Percentiles rank a stretch among this genome's conserved stretches.
phyloP scores from a whole-genome alignment of 2,888 invertebrate species.

The Eupithecia inturbata region DNA sequence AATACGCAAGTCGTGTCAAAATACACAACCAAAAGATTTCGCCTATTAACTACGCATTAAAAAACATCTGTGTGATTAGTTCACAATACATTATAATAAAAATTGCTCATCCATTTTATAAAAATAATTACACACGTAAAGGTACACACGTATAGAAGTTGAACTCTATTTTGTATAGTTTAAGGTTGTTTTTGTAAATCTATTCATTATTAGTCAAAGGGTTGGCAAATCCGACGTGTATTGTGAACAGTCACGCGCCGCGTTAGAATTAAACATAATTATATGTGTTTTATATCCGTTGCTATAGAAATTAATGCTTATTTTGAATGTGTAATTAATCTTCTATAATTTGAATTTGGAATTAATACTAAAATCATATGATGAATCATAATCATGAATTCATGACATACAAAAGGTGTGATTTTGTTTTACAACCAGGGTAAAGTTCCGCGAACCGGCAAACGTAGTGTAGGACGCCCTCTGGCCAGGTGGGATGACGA shows the following conservation, averaged over 20 bases:
- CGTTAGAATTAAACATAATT: conserved; percentile 75
- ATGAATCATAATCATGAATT: neutral
- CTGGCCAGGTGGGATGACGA: too few species aligned
- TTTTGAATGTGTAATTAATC: conserved; percentile 43
- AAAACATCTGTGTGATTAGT: conserved; percentile 55
- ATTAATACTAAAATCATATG: conserved; percentile 14
- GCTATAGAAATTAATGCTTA: conserved; percentile 69
- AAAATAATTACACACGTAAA: conserved; percentile 74
- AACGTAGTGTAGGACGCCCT: too few species aligned
- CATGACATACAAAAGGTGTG: neutral
- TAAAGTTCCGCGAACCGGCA: neutral
- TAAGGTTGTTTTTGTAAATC: conserved; percentile 52
- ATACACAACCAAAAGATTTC: conserved; percentile 49
- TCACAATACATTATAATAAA: conserved; percentile 76
- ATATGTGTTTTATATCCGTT: conserved; percentile 76
- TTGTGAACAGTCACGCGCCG: conserved; percentile 82
- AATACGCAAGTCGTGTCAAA: conserved; percentile 38
- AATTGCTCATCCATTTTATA: conserved; percentile 80
- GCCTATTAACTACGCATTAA: conserved; percentile 57
- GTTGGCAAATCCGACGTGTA: conserved; percentile 82
- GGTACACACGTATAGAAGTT: conserved; percentile 30
- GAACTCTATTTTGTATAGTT: conserved; percentile 41
- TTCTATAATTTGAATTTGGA: conserved; percentile 36
- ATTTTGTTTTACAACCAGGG: neutral
- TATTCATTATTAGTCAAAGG: conserved; percentile 79